Base-by-base conservation (phyloP, 2,888 invertebrate species). In the Liodrosophila aerea region DNA sequence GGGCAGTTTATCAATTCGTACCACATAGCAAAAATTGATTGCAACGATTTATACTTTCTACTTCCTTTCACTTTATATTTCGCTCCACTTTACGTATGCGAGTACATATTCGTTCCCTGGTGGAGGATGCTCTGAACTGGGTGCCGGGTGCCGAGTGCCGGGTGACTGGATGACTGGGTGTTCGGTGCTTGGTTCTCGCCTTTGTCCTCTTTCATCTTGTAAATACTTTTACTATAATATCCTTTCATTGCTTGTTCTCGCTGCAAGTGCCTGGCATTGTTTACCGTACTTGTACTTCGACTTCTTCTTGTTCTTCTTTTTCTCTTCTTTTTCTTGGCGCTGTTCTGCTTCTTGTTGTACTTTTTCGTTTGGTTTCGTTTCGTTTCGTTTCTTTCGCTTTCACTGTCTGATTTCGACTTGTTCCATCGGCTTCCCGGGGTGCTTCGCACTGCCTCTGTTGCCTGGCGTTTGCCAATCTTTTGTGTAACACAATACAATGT, bases 21-120 rank as follows among this genome's bases (percentile, higher is more conserved):
- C 70, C 84, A 71, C 86, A 83, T 75, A 76, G 87, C 87, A 85
- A 86, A 82, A 86, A 82, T 82, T 82, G 82, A 82, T 82, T 84
- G 86, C 82, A 75, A 84, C 82, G 85, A 82, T 82, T 82, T 82
- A 82, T 86, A 86, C 82, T 86, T 82, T 86, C 86, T 82, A 84
- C 86, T 86, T 82, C 86, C 81, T 82, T 82, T 82, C 82, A 84
- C 86, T 85, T 82, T 84, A 85, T 85, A 74, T 71, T 67, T 73
- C 57, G 52, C 41, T 51, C 41, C 54, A 30, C 60, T 41, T 9
- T 9, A 22, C 45, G 11, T 39, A 44, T 43, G 56, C 39, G 41
- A 63, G 59, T 69, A 65, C 73, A 64, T 73, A 61, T 64, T 53
- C 59, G 29, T 53, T 40, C 59, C 46, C 18, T 13, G 13, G 3